Conservation (phyloP, 2,113 vertebrate genomes). For the Melanocharis versteri region DNA sequence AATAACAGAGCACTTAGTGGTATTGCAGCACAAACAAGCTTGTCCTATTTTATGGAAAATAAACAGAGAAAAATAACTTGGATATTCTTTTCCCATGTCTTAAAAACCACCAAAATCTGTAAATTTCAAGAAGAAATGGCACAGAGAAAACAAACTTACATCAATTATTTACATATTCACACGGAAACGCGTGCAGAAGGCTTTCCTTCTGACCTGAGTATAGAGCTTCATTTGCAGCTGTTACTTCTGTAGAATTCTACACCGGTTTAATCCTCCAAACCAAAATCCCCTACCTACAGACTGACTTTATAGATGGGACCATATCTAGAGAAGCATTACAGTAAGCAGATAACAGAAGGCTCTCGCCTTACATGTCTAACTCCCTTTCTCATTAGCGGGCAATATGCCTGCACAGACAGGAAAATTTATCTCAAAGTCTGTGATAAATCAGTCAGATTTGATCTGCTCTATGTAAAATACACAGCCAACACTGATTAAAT, state of each 20-base stretch:
- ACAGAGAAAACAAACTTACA: not conserved
- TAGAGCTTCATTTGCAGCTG: not conserved
- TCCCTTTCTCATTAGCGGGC: conserved; percentile 56
- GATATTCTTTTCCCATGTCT: not conserved
- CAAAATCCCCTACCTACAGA: conserved; percentile 1
- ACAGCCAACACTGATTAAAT: conserved; percentile 64
- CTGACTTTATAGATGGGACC: conserved; percentile 36
- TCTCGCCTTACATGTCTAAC: conserved; percentile 56
- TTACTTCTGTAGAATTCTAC: conserved; percentile 25
- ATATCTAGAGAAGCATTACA: not conserved
- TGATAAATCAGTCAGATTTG: conserved; percentile 73
- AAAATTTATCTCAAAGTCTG: conserved; percentile 67
- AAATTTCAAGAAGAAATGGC: not conserved
- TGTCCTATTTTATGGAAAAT: not conserved
- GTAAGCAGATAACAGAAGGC: conserved; percentile 28
- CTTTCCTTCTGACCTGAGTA: not conserved
- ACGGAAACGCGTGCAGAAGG: not conserved
- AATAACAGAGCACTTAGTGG: not conserved
- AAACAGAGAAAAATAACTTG: not conserved
- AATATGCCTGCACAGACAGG: conserved; percentile 18
- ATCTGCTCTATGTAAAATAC: conserved; percentile 59
- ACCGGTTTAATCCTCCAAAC: conserved; percentile 16
- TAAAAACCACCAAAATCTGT: not conserved
- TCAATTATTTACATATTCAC: not conserved
- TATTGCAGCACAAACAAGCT: not conserved